Evolutionary conservation across 2,797 vertebrate species (phyloP), one percentile per base, ranked within the genome.

Genomic region (Pangasius larnaudii): DNA sequence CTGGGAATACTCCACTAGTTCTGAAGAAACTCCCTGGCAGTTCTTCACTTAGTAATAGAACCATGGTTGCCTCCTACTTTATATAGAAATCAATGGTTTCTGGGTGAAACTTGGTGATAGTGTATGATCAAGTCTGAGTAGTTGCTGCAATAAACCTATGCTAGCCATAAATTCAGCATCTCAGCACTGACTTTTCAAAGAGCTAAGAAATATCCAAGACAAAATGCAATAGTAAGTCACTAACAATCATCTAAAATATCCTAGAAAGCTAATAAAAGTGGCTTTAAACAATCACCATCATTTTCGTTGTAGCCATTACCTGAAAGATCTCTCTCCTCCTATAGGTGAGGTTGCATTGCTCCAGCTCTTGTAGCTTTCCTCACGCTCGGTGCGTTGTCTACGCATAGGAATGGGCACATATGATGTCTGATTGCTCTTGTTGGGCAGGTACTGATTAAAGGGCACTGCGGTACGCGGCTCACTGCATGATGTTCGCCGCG

Each of bases 371-470:
- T 96, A 94, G 24, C 94, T 97, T 7, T 96, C 97, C 1, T 98
- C 97, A 18, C 96, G 95, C 11, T 98, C 97, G 0, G 91, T 93
- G 86, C 94, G 97, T 93, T 97, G 98, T 86, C 96, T 97, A 85
- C 97, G 96, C 69, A 98, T 95, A 0, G 97, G 96, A 7, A 96
- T 93, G 0, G 98, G 98, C 85, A 99, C 82, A 0, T 99, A 99
- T 49, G 96, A 95, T 0, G 96, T 97, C 96, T 98, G 98, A 94
- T 99, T 99, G 94, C 96, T 98, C 93, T 97, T 98, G 95, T 99
- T 99, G 0, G 98, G 98, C 91, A 99, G 97, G 95, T 98, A 99
- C 94, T 99, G 98, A 94, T 99, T 99, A 92, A 99, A 99, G 93
- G 98, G 98, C 96, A 99, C 96, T 89, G 96, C 95, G 85, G 96